phyloP scores from a whole-genome alignment of 2,113 vertebrate genomes.

The Amazona vittata region DNA sequence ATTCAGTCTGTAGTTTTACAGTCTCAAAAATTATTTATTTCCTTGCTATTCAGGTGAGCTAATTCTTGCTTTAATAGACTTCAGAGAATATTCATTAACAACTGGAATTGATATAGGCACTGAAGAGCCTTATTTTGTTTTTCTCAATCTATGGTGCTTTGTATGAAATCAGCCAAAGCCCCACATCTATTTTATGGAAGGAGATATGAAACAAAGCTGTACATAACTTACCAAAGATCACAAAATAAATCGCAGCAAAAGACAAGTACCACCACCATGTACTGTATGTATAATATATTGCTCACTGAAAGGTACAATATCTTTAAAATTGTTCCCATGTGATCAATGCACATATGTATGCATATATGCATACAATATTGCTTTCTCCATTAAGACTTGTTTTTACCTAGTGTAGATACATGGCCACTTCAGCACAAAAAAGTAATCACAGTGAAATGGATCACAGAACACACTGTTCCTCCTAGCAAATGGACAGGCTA shows the following conservation, averaged over 20 bases:
- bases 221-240: not conserved
- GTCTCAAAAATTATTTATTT: slow-evolving; percentile 14
- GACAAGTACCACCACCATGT: not conserved
- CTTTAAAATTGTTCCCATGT: not conserved
- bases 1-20: not conserved
- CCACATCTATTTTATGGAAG: not conserved
- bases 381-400: not conserved
- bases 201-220: not conserved
- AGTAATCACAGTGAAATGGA: not conserved
- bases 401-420: not conserved
- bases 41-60: slow-evolving; percentile 19
- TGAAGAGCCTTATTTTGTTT: not conserved
- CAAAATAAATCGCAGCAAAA: not conserved
- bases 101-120: not conserved
- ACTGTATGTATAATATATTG: not conserved
- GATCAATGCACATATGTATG: not conserved
- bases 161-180: not conserved
- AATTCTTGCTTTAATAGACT: slow-evolving; percentile 6
- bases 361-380: not conserved
- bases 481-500: not conserved
- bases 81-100: slow-evolving; percentile 24
- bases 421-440: not conserved
- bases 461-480: not conserved
- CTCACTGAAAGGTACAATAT: not conserved
- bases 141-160: not conserved